phyloP scores from a whole-genome alignment of 2,113 vertebrate genomes.

The Formicarius rufipectus region DNA sequence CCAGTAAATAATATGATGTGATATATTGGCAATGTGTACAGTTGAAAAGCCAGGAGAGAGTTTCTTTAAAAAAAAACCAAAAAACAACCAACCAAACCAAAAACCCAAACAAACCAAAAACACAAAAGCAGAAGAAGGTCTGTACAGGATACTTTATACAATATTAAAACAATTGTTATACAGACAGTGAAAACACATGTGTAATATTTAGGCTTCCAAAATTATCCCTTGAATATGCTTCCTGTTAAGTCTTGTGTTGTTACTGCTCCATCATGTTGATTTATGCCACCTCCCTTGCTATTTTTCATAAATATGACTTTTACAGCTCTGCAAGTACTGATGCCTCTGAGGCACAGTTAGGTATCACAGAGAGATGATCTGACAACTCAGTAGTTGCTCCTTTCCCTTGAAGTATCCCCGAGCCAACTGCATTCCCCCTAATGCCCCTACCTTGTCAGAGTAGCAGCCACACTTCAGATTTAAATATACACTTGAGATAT shows the following conservation, averaged over 20 bases:
- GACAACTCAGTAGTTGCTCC: background rate
- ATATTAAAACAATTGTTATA: background rate
- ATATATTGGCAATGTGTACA: background rate
- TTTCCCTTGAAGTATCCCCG: background rate
- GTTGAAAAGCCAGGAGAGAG: background rate
- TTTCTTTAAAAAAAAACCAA: background rate
- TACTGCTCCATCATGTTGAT: background rate
- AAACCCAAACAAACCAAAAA: background rate
- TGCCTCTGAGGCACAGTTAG: background rate
- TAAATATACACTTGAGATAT: background rate
- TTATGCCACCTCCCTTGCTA: background rate
- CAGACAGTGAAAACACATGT: background rate
- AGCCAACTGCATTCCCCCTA: background rate
- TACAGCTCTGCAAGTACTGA: background rate
- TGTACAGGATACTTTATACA: background rate
- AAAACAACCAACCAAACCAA: background rate
- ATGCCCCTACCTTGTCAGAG: background rate
- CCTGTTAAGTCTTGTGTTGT: background rate
- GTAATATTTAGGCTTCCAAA: constrained; percentile 1
- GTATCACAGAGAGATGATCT: background rate
- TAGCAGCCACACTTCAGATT: background rate
- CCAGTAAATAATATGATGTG: background rate
- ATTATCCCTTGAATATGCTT: background rate
- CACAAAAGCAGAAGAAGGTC: background rate
- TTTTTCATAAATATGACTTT: background rate